phyloP scores from a whole-genome alignment of 1,140 invertebrate species.

The Nixonia krombeini region DNA sequence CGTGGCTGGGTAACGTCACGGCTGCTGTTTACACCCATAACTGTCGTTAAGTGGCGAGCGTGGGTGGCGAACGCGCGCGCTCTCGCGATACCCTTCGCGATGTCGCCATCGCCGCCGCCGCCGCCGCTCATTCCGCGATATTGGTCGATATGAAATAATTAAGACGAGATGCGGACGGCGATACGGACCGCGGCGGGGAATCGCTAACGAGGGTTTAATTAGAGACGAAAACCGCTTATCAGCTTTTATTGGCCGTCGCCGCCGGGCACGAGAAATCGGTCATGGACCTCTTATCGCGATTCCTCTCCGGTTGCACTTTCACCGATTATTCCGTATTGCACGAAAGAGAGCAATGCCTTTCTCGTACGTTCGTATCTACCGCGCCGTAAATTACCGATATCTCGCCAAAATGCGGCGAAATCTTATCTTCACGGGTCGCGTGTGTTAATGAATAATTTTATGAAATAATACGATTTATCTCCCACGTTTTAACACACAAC shows the following conservation, averaged over 20 bases:
- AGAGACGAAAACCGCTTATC: conserved; percentile 15
- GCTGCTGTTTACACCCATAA: conserved; percentile 62
- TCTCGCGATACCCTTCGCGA: conserved; percentile 14
- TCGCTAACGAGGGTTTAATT: conserved; percentile 32
- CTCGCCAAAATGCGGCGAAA: not conserved
- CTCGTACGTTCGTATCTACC: not conserved
- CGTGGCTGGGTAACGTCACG: conserved; percentile 54
- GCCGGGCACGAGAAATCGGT: conserved; percentile 21
- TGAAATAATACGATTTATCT: no score
- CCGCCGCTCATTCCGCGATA: not conserved
- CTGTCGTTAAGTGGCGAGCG: conserved; percentile 59
- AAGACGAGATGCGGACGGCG: not conserved
- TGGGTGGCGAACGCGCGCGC: conserved; percentile 55
- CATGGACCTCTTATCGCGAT: conserved; percentile 28
- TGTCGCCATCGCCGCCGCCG: no score
- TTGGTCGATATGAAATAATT: conserved; percentile 2
- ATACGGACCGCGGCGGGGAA: conserved; percentile 10
- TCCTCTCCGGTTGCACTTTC: conserved; percentile 15
- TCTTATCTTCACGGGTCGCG: not conserved
- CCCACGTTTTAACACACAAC: no score
- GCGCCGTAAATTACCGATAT: conserved; percentile 7
- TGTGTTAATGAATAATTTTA: conserved; percentile 1
- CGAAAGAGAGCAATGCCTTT: conserved; percentile 15
- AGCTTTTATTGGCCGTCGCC: conserved; percentile 15
- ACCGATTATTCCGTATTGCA: conserved; percentile 23